Conservation (phyloP, 2,888 invertebrate species). For the Acleris literana region DNA sequence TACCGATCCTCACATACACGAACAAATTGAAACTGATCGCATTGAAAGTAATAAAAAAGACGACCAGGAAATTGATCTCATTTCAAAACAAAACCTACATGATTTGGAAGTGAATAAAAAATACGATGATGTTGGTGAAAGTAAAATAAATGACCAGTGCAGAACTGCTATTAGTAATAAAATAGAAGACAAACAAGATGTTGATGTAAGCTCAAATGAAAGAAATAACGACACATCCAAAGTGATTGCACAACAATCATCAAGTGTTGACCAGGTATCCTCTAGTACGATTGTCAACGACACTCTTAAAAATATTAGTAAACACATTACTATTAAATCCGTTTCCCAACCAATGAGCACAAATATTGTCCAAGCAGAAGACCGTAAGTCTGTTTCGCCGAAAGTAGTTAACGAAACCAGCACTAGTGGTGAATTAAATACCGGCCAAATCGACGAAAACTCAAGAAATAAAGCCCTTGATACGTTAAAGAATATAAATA, state of each 20-base stretch:
- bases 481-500: conserved; percentile 33
- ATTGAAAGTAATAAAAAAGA: conserved; percentile 20
- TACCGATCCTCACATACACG: not conserved
- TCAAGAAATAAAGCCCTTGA: conserved; percentile 21
- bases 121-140: not conserved
- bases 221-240: conserved; percentile 1
- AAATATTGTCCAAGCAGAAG: conserved; percentile 8
- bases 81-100: not conserved
- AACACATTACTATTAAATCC: conserved; percentile 63
- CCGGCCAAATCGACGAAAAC: not conserved
- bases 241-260: not conserved
- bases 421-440: not conserved
- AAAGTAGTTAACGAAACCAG: conserved; percentile 19
- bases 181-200: conserved; percentile 11
- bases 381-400: conserved; percentile 34
- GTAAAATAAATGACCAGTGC: not conserved
- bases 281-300: conserved; percentile 46
- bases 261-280: not conserved
- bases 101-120: not conserved
- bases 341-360: conserved; percentile 45
- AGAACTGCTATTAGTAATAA: conserved; percentile 1
- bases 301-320: conserved; percentile 62
- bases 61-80: not conserved
- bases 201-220: conserved; percentile 3
- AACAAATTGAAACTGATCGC: conserved; percentile 13